A percentile compares a stretch with the other conserved stretches of the same genome.
Conservation (phyloP, 2,888 invertebrate genomes). For the Alviniconcha strummeri region DNA sequence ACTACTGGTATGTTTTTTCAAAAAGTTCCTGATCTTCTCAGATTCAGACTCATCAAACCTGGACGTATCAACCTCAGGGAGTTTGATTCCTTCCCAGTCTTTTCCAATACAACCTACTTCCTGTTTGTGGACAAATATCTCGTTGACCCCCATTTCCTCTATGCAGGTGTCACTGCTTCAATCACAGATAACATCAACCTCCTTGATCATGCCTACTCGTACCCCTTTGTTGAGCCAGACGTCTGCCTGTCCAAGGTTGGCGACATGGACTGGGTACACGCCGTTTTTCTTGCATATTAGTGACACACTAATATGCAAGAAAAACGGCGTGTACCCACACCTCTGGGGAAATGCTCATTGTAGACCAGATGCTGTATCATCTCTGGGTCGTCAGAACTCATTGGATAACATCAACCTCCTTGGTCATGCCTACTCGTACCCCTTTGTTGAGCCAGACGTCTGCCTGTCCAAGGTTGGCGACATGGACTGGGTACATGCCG, state of each 20-base stretch:
- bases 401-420: not conserved
- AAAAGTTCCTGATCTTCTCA: not conserved
- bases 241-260: not conserved
- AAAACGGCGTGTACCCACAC: too few species aligned
- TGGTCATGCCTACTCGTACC: not conserved
- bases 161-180: too few species aligned
- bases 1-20: not conserved
- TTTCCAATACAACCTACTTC: too few species aligned
- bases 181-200: not conserved
- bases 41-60: not conserved
- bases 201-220: not conserved
- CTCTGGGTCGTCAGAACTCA: too few species aligned
- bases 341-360: too few species aligned
- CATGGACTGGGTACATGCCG: not conserved
- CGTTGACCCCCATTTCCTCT: not conserved
- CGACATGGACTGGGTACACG: not conserved
- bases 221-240: too few species aligned
- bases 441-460: not conserved
- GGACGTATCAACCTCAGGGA: not conserved
- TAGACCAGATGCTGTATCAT: too few species aligned
- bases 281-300: not conserved
- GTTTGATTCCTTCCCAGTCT: not conserved
- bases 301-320: too few species aligned
- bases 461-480: not conserved
- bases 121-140: too few species aligned